Conservation (phyloP, 1,140 invertebrate genomes). For the Trichogramma pretiosum region DNA sequence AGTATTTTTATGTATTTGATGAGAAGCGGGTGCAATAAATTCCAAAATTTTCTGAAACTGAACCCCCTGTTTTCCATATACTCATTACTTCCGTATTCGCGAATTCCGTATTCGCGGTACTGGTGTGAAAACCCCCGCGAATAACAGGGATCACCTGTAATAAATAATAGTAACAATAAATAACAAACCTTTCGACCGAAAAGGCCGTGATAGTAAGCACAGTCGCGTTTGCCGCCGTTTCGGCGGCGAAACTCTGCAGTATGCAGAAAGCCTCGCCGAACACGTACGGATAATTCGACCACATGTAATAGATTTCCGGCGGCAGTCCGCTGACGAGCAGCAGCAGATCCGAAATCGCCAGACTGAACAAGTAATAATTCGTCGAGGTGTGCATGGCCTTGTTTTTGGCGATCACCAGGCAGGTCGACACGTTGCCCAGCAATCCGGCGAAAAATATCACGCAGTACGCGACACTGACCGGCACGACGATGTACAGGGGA, state of each 20-base stretch:
- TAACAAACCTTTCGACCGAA: slow-evolving; percentile 64
- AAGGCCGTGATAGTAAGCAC: slow-evolving; percentile 89
- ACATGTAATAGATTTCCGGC: slow-evolving; percentile 79
- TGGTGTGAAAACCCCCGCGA: not conserved
- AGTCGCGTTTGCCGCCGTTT: slow-evolving; percentile 88
- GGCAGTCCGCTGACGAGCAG: slow-evolving; percentile 71
- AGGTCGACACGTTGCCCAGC: slow-evolving; percentile 86
- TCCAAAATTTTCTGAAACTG: not conserved
- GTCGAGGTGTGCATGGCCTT: slow-evolving; percentile 83
- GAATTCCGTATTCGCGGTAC: not conserved
- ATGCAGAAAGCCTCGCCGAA: slow-evolving; percentile 83
- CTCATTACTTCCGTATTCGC: not conserved
- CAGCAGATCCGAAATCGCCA: slow-evolving; percentile 87
- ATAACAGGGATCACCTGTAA: not conserved
- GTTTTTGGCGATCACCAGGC: slow-evolving; percentile 81
- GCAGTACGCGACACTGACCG: slow-evolving; percentile 70
- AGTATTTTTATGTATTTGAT: too few relatives aligned
- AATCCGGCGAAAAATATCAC: slow-evolving; percentile 78
- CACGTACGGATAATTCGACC: slow-evolving; percentile 78
- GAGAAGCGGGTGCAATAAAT: too few relatives aligned
- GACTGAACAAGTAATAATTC: slow-evolving; percentile 86
- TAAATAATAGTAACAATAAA: slow-evolving; percentile 6
- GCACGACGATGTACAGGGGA: slow-evolving; percentile 62
- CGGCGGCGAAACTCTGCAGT: slow-evolving; percentile 71
- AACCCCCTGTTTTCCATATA: too few relatives aligned